Evolutionary conservation across 2,113 vertebrate genomes (phyloP).

Genomic region (Elanoides forficatus): DNA sequence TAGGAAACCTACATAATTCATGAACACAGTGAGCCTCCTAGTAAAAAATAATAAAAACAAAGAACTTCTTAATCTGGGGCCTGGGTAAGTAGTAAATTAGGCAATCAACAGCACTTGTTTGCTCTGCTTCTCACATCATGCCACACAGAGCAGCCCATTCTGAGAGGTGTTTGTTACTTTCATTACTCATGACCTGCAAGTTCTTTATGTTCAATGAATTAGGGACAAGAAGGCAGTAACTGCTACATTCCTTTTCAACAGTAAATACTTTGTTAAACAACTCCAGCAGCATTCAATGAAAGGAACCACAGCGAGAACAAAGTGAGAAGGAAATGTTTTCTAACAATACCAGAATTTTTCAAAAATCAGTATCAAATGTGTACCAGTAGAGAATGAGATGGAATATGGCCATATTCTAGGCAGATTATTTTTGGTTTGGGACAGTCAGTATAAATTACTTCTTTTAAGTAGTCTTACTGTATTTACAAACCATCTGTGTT

Average conservation of each 20-base stretch:
- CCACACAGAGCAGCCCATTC: neutral
- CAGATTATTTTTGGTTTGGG: constrained; percentile 6
- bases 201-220: neutral
- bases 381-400: neutral
- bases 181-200: neutral
- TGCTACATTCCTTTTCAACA: neutral
- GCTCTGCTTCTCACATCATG: no score
- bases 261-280: neutral
- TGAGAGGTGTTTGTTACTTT: neutral
- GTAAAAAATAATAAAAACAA: neutral
- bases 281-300: neutral
- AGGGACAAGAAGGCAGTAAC: neutral
- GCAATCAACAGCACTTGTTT: neutral
- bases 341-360: neutral
- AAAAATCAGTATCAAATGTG: neutral
- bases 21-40: neutral
- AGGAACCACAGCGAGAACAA: neutral
- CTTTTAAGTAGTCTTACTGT: neutral
- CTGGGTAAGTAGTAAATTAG: neutral
- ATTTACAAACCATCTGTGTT: constrained; percentile 9
- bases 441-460: neutral
- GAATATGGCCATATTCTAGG: neutral
- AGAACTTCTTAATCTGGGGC: neutral
- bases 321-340: neutral
- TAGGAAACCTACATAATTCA: neutral